Percentiles rank a stretch among this genome's conserved stretches.
These are phyloP conservation scores for Chrysoperla carnea DNA, from an alignment of 1,140 invertebrate genomes.

Conservation along the genomic window DNA sequence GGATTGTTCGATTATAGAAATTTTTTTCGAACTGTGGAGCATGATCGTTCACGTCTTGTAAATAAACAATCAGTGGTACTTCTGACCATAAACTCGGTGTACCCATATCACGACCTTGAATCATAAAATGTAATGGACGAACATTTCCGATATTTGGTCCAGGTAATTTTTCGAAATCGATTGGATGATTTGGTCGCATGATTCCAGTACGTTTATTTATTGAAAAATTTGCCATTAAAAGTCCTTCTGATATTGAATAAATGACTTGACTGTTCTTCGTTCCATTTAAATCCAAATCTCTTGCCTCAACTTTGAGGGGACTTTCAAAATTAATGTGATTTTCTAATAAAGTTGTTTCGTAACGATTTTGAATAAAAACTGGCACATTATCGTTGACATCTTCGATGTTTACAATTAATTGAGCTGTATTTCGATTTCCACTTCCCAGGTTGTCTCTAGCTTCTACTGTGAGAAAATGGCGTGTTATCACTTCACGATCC, in stretches of 20 bases:
- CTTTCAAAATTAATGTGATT: slow-evolving; percentile 63
- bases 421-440: slow-evolving; percentile 75
- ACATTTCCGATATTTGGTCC: slow-evolving; percentile 39
- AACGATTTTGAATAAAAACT: slow-evolving; percentile 61
- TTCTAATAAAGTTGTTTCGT: slow-evolving; percentile 68
- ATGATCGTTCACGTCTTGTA: slow-evolving; percentile 80
- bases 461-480: slow-evolving; percentile 82
- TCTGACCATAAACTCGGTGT: slow-evolving; percentile 54
- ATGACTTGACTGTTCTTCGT: slow-evolving; percentile 72
- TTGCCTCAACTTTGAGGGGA: slow-evolving; percentile 58
- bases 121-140: slow-evolving; percentile 50
- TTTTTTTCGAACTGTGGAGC: slow-evolving; percentile 58
- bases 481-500: slow-evolving; percentile 70
- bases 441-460: slow-evolving; percentile 73
- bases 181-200: slow-evolving; percentile 40
- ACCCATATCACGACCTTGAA: slow-evolving; percentile 66
- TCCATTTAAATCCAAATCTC: slow-evolving; percentile 76
- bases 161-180: slow-evolving; percentile 65
- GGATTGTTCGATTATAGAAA: slow-evolving; percentile 56
- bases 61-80: slow-evolving; percentile 58
- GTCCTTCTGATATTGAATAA: slow-evolving; percentile 61
- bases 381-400: slow-evolving; percentile 83
- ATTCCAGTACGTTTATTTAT: slow-evolving; percentile 56
- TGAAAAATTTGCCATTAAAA: slow-evolving; percentile 60
- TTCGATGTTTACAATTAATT: slow-evolving; percentile 67